These are phyloP conservation scores for Falco cherrug DNA, from an alignment of 2,797 vertebrate species.

Conservation along the genomic window DNA sequence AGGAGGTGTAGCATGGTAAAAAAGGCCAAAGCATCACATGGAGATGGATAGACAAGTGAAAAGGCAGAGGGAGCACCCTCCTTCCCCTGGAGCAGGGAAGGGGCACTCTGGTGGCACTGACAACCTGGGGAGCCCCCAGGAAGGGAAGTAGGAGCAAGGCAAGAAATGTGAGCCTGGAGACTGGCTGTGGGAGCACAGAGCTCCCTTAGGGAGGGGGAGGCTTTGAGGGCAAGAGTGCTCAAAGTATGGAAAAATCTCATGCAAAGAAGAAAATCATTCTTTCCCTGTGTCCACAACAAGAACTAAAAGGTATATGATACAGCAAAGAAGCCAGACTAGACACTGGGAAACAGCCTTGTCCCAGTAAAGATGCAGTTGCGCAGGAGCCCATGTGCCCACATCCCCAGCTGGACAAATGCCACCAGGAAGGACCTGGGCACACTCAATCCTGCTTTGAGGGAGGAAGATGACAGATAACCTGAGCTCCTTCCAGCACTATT, in stretches of 20 bases:
- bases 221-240: not conserved
- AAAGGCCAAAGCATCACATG: not conserved
- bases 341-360: not conserved
- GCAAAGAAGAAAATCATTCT: not conserved
- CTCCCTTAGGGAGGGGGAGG: accelerated
- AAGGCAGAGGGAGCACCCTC: not conserved
- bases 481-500: not conserved
- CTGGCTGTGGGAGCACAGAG: not conserved
- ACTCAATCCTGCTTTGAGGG: not conserved
- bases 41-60: not conserved
- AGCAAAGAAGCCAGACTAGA: not conserved
- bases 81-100: not conserved
- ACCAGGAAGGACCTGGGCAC: not conserved
- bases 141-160: not conserved
- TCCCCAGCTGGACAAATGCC: not conserved
- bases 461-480: not conserved
- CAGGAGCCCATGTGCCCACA: not conserved
- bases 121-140: accelerated
- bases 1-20: not conserved
- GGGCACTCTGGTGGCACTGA: not conserved
- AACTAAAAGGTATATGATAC: not conserved
- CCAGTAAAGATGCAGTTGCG: not conserved
- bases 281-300: accelerated
- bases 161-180: not conserved
- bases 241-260: not conserved